Base-by-base conservation (phyloP, 1,140 invertebrate genomes). In the Mya arenaria region DNA sequence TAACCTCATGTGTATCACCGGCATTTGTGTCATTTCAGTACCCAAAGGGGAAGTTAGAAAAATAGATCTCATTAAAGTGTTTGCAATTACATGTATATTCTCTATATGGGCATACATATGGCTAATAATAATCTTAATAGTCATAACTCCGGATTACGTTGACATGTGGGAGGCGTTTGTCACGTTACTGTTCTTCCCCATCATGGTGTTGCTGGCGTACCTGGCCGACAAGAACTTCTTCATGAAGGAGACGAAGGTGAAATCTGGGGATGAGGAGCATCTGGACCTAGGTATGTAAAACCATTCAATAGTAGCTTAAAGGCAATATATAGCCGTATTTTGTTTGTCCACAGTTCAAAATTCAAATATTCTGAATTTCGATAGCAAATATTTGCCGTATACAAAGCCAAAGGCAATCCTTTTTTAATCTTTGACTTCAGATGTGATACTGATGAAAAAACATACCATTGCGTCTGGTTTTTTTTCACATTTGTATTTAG, bases 51-150 rank as follows among this genome's bases (percentile, higher is more conserved):
- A 95, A 88, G 91, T 88, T 0, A 90, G 94, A 72, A 86, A 90
- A 34, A 94, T 95, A 63, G 91, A 92, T 19, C 85, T 91, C 23
- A 92, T 95, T 32, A 95, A 93, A 83, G 95, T 95, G 55, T 95
- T 95, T 86, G 90, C 92, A 4, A 92, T 95, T 5, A 95, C 95
- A 0, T 91, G 93, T 1, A 87, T 94, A 52, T 95, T 95, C 89
- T 93, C 93, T 62, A 85, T 95, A 5, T 94, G 95, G 81, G 95
- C 95, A 0, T 96, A 95, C 90, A 87, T 95, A n/a, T 96, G 95
- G 95, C 91, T 96, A 10, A 90, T 95, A 34, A 84, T 95, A 13
- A 94, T 95, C 52, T 89, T 95, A 23, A 84, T 94, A 19, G 91
- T 84, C 1, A 88, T 90, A 17, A 91, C 93, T 0, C 94, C 94